Evolutionary conservation across 1,140 invertebrate species (phyloP).

Genomic region (Drosophila dunni): DNA sequence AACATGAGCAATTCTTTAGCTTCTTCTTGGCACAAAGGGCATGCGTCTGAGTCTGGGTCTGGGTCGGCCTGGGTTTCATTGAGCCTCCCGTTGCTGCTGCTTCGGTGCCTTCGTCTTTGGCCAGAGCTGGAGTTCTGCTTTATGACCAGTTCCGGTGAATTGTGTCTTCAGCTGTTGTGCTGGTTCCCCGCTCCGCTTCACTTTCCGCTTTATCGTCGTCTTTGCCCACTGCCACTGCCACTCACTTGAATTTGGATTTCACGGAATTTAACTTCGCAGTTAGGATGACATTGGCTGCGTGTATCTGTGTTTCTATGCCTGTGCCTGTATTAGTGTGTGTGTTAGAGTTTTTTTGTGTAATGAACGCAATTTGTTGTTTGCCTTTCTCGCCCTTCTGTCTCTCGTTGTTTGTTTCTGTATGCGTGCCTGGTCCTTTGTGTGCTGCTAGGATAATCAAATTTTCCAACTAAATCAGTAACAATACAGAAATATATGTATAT

Average conservation of each 20-base stretch:
- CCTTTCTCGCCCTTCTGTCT: constrained; percentile 7
- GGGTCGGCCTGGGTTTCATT: constrained; percentile 56
- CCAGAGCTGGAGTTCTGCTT: constrained; percentile 66
- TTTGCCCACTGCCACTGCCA: constrained; percentile 31
- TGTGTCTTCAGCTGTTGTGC: constrained; percentile 75
- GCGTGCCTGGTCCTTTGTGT: constrained; percentile 30
- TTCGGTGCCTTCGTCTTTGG: constrained; percentile 33
- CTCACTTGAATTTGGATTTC: constrained; percentile 82
- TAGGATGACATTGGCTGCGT: constrained; percentile 69
- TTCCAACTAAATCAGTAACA: constrained; percentile 69
- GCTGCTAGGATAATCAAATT: constrained; percentile 75
- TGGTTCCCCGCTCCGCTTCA: constrained; percentile 1
- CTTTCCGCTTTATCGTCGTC: constrained; percentile 21
- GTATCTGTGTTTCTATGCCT: constrained; percentile 29
- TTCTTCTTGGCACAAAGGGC: constrained; percentile 62
- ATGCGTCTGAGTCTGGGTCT: constrained; percentile 66
- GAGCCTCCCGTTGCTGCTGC: constrained; percentile 33
- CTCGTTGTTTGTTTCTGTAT: constrained; percentile 8
- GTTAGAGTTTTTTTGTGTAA: constrained; percentile 38
- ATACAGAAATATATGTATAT: background rate
- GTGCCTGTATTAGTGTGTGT: constrained; percentile 29
- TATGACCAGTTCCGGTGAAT: constrained; percentile 78
- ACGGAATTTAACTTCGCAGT: constrained; percentile 77
- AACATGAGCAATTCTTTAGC: constrained; percentile 21
- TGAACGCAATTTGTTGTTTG: constrained; percentile 43